Evolutionary conservation across 2,113 vertebrate genomes (phyloP).

Genomic region (Gadus macrocephalus): DNA sequence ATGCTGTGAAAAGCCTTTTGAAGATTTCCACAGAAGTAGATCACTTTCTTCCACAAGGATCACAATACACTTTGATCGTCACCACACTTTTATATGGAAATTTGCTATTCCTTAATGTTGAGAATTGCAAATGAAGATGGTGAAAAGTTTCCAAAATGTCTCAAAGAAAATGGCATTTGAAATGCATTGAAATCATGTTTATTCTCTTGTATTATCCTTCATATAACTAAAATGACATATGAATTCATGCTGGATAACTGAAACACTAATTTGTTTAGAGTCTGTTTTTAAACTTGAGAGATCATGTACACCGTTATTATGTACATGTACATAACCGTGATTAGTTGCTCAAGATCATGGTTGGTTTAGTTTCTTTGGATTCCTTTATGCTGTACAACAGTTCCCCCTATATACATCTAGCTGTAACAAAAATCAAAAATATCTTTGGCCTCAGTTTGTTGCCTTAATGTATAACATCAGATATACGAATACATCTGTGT

Average conservation of each 20-base stretch:
- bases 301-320: background rate
- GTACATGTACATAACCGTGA: background rate
- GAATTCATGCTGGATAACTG: too few species aligned
- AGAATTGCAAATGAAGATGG: slow-evolving; percentile 17
- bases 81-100: slow-evolving; percentile 62
- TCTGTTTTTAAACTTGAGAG: background rate
- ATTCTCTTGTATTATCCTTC: too few species aligned
- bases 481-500: slow-evolving; percentile 11
- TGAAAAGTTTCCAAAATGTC: slow-evolving; percentile 31
- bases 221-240: too few species aligned
- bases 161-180: slow-evolving; percentile 7
- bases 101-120: slow-evolving; percentile 49
- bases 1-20: slow-evolving; percentile 53
- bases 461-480: slow-evolving; percentile 1
- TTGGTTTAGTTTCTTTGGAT: too few species aligned
- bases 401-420: background rate
- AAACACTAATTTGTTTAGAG: too few species aligned
- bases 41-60: slow-evolving; percentile 38
- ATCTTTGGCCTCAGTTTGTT: slow-evolving; percentile 16
- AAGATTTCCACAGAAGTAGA: slow-evolving; percentile 37
- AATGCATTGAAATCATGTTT: background rate
- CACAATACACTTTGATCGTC: slow-evolving; percentile 47
- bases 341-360: too few species aligned
- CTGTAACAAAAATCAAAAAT: background rate
- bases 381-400: background rate